Evolutionary conservation across 2,113 vertebrate genomes (phyloP), one percentile per base, ranked within the genome.

Genomic region (Ptilonorhynchus violaceus): DNA sequence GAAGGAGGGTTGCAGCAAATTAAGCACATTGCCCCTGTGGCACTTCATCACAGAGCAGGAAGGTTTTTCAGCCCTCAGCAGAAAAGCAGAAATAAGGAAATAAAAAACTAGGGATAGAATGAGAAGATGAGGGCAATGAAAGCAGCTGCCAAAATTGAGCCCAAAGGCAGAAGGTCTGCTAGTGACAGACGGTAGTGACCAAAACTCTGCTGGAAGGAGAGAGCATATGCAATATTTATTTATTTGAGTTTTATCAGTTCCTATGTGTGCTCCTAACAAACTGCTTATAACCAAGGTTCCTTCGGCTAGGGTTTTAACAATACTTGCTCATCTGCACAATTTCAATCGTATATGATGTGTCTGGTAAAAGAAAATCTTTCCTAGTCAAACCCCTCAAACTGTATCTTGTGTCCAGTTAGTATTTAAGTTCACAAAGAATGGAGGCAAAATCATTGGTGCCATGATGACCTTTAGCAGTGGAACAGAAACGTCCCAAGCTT

Each of bases 81-180:
- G 66, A 87, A 91, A 92, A 91, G 42, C 15, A 72, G 28, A 82
- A 79, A 74, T 53, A 72, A 77, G 49, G 28, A 87, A 84, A 80
- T 82, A 89, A 86, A 94, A 95, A 80, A 19, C 67, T 66, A 55
- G 59, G 28, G 49, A 9, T 88, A 55, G 58, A 84, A 87, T 56
- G 20, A 84, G 85, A 94, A 95, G 92, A 91, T 55, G 31, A 94
- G 49, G 64, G 90, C 42, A 95, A 88, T 0, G 47, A 92, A 95
- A 89, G 39, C 96, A 97, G 89, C 69, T 97, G 96, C 63, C 46
- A 91, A 80, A 95, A 81, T 13, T 88, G 70, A 95, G 90, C 95
- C 92, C 89, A 91, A 89, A 89, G 88, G 93, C 95, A 93, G 77
- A 91, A 95, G 84, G 84, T 96, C 95, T 95, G 93, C 68, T 91